Conservation (phyloP, 2,113 vertebrate species). For the Platichthys stellatus region DNA sequence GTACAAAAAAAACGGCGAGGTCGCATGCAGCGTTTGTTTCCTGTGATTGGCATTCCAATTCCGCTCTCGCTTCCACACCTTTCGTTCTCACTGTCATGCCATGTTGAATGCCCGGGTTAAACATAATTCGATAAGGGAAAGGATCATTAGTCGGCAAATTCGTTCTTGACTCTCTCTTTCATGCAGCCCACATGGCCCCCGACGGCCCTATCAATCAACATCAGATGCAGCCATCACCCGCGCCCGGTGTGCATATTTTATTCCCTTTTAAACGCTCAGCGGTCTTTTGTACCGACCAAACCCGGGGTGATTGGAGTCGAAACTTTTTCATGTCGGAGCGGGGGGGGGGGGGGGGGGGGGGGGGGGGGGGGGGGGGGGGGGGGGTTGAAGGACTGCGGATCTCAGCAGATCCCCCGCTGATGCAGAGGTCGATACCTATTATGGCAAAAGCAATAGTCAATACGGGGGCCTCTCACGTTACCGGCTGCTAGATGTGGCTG, state of each 20-base stretch:
- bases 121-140: conserved; percentile 70
- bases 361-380: conserved; percentile 33
- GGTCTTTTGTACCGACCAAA: conserved; percentile 52
- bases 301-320: conserved; percentile 42
- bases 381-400: conserved; percentile 67
- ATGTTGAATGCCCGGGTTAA: conserved; percentile 58
- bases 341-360: conserved; percentile 50
- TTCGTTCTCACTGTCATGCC: conserved; percentile 51
- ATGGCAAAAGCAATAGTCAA: conserved; percentile 74
- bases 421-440: conserved; percentile 72
- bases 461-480: conserved; percentile 42
- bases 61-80: conserved; percentile 31
- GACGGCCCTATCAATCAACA: conserved; percentile 64
- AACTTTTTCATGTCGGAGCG: conserved; percentile 60
- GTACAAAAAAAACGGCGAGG: conserved; percentile 11
- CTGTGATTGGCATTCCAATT: conserved; percentile 61
- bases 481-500: conserved; percentile 25
- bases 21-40: conserved; percentile 55
- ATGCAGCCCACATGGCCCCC: conserved; percentile 53
- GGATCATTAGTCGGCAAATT: conserved; percentile 71
- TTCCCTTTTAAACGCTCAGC: conserved; percentile 62
- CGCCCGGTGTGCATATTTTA: conserved; percentile 48
- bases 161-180: conserved; percentile 60
- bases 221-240: conserved; percentile 55
- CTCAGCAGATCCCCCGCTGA: conserved; percentile 68